phyloP scores from a whole-genome alignment of 2,797 vertebrate species.

The Sylvilagus floridanus region DNA sequence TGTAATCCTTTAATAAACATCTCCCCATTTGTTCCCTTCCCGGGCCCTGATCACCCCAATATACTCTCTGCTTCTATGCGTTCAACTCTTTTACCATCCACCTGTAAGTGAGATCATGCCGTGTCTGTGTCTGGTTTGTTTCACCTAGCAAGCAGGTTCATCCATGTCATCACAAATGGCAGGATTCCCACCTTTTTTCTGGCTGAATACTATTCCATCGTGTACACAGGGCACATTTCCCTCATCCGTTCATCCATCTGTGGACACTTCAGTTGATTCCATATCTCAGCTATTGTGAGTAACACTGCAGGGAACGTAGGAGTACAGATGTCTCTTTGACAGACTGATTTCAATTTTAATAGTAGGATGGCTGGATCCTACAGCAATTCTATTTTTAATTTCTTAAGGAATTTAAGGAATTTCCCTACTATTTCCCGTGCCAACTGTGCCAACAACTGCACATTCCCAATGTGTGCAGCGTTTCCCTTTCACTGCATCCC shows the following conservation, averaged over 20 bases:
- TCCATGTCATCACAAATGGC: not conserved
- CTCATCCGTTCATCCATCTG: not conserved
- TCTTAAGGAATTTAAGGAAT: not conserved
- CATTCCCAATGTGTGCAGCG: not conserved
- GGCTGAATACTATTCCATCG: not conserved
- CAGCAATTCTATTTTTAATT: not conserved
- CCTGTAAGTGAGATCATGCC: not conserved
- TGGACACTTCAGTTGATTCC: too few relatives aligned
- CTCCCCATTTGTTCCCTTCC: not conserved
- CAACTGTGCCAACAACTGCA: not conserved
- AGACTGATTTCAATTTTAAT: not conserved
- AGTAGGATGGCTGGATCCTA: not conserved
- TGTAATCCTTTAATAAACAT: not conserved
- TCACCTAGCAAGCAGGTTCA: not conserved
- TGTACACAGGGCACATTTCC: not conserved
- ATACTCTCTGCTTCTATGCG: not conserved
- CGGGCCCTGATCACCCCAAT: not conserved
- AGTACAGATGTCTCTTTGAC: not conserved
- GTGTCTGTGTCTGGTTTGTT: not conserved
- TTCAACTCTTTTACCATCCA: not conserved
- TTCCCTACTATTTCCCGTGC: not conserved
- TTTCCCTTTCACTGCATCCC: not conserved
- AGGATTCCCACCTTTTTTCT: not conserved
- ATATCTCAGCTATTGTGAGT: not conserved
- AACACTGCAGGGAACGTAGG: accelerated